phyloP scores from a whole-genome alignment of 2,888 invertebrate species.

The Xylota sylvarum region DNA sequence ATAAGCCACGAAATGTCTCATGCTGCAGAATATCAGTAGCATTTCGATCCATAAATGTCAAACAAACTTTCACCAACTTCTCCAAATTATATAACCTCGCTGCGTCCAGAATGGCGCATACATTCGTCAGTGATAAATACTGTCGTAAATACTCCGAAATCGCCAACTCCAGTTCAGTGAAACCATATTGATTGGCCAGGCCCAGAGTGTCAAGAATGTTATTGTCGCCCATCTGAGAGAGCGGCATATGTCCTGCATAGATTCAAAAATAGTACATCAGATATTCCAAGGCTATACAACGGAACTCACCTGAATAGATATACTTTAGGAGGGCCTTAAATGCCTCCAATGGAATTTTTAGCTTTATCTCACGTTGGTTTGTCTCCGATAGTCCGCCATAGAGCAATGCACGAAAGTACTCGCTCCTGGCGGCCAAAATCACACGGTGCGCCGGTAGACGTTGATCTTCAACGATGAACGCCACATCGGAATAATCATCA shows the following conservation, averaged over 20 bases:
- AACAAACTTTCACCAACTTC: constrained; percentile 91
- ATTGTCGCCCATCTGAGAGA: constrained; percentile 89
- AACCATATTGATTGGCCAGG: constrained; percentile 98
- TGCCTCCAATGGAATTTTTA: constrained; percentile 93
- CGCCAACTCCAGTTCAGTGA: constrained; percentile 94
- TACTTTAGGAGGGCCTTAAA: constrained; percentile 97
- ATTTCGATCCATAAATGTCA: constrained; percentile 95
- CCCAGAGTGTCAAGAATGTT: constrained; percentile 91
- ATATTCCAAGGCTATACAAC: constrained; percentile 66
- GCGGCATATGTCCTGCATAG: constrained; percentile 87
- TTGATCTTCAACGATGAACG: constrained; percentile 92
- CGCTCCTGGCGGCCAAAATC: constrained; percentile 97
- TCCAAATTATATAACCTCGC: constrained; percentile 90
- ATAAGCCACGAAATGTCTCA: constrained; percentile 93
- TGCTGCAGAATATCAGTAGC: constrained; percentile 93
- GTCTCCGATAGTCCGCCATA: constrained; percentile 93
- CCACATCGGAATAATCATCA: constrained; percentile 96
- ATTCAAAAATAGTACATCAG: background rate
- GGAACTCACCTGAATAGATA: constrained; percentile 92
- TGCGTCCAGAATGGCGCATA: constrained; percentile 97
- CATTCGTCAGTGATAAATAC: constrained; percentile 94
- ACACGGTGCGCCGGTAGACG: constrained; percentile 86
- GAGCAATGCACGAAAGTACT: constrained; percentile 95
- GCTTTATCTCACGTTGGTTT: constrained; percentile 91
- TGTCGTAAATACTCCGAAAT: constrained; percentile 97